These are phyloP conservation scores for Anableps anableps DNA, from an alignment of 2,797 vertebrate species.

Conservation along the genomic window DNA sequence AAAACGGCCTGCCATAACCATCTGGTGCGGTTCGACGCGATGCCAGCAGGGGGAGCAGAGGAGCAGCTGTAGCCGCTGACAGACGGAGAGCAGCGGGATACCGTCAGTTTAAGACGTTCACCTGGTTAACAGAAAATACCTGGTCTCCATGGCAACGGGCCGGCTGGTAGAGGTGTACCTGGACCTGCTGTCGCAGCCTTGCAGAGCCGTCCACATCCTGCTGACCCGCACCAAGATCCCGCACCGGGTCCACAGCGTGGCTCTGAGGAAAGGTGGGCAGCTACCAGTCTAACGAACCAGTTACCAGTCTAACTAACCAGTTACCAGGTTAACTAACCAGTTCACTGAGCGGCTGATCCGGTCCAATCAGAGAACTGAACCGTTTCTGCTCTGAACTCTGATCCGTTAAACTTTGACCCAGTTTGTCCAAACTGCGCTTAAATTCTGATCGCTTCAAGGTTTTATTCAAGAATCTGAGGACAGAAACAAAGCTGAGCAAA, in stretches of 20 bases:
- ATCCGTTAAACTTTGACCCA: constrained; percentile 30
- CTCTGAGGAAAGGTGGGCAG: constrained; percentile 75
- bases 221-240: constrained; percentile 68
- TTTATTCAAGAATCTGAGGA: background rate
- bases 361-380: background rate
- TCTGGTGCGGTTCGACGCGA: background rate
- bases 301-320: background rate
- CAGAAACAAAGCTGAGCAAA: background rate
- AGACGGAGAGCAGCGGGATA: background rate
- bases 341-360: background rate
- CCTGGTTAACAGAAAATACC: background rate
- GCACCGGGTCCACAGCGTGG: constrained; percentile 68
- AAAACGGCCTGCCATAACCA: no score
- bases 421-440: no score
- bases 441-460: background rate
- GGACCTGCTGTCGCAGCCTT: constrained; percentile 81
- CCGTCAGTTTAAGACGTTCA: background rate
- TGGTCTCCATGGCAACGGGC: constrained; percentile 41
- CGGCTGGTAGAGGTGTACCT: constrained; percentile 63
- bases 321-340: background rate
- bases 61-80: background rate
- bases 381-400: constrained; percentile 8
- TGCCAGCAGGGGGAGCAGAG: background rate
- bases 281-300: background rate
- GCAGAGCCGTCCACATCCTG: constrained; percentile 75